phyloP scores from a whole-genome alignment of 2,113 vertebrate genomes.

The Pterocles burchelli region DNA sequence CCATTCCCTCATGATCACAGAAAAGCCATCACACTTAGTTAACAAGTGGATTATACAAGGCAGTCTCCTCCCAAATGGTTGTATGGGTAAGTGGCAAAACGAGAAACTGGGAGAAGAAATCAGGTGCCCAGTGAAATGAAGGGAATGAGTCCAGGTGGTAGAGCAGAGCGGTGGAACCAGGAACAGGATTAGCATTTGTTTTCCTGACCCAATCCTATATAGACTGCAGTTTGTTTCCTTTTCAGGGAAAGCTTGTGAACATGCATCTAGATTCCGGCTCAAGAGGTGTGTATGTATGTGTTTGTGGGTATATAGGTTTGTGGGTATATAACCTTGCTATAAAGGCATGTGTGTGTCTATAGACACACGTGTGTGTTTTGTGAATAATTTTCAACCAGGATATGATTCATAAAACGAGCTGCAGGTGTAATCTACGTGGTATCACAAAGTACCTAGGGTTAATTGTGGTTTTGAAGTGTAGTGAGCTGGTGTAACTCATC shows the following conservation, averaged over 20 bases:
- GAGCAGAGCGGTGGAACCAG: not conserved
- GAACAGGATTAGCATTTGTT: not conserved
- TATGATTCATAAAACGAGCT: not conserved
- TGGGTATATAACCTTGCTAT: not conserved
- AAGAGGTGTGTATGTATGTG: not conserved
- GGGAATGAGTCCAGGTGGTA: not conserved
- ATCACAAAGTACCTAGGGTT: not conserved
- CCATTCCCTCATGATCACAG: not conserved
- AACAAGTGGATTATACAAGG: not conserved
- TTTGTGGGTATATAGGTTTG: not conserved
- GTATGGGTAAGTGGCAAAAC: not conserved
- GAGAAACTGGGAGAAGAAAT: not conserved
- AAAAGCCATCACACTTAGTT: not conserved
- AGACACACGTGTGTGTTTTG: not conserved
- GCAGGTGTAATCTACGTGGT: not conserved
- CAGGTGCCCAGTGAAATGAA: not conserved
- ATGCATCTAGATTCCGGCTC: not conserved
- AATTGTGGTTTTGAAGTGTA: not conserved
- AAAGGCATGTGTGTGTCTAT: not conserved
- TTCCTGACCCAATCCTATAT: not conserved
- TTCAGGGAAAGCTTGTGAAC: not conserved
- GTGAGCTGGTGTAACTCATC: not conserved
- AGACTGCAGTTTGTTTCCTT: not conserved
- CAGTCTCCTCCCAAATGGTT: not conserved
- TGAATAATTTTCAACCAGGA: not conserved